Evolutionary conservation across 2,797 vertebrate species (phyloP).

Genomic region (Spinus olivaceus): DNA sequence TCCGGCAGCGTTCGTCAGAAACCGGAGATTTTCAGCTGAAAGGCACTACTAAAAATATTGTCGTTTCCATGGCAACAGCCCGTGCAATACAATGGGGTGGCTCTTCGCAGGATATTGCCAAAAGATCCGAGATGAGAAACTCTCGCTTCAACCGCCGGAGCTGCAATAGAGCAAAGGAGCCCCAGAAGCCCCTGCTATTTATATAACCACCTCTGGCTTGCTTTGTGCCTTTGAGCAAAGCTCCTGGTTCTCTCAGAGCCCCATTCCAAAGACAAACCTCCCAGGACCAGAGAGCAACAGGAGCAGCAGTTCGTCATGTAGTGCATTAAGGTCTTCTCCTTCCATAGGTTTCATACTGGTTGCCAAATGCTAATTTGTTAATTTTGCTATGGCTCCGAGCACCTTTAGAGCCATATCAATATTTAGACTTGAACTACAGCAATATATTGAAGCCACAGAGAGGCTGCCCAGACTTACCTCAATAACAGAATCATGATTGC

Average conservation of each 20-base stretch:
- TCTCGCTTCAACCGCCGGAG: not conserved
- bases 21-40: conserved; percentile 6
- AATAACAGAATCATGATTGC: not conserved
- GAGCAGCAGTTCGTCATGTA: not conserved
- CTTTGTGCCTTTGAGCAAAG: not conserved
- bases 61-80: conserved; percentile 39
- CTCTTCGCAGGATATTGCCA: conserved; percentile 16
- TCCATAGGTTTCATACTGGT: not conserved
- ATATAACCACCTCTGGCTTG: not conserved
- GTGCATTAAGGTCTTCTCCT: not conserved
- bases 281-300: not conserved
- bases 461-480: not conserved
- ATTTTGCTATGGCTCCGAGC: not conserved
- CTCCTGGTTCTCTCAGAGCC: not conserved
- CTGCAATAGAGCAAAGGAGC: not conserved
- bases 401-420: not conserved
- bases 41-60: conserved; percentile 53
- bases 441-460: not conserved
- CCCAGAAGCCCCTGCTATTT: not conserved
- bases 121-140: conserved; percentile 1
- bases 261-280: not conserved
- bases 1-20: not conserved
- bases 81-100: not conserved
- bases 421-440: not conserved
- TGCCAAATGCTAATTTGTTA: not conserved